Conservation (phyloP, 2,113 vertebrate species). For the Gobiocypris rarus region DNA sequence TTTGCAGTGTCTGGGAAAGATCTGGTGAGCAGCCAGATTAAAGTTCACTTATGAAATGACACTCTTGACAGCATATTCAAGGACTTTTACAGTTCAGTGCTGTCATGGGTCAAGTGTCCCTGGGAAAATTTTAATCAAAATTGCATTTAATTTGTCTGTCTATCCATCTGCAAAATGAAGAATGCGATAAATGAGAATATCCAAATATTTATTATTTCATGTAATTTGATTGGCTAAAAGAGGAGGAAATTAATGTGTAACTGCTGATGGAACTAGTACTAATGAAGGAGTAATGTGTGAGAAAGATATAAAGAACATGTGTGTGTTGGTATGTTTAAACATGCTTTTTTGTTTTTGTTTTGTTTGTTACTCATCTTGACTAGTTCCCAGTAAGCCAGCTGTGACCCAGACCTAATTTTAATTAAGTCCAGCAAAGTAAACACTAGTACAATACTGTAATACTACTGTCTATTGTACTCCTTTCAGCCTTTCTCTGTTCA, state of each 20-base stretch:
- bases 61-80: slow-evolving; percentile 56
- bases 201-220: not conserved
- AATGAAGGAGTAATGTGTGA: not conserved
- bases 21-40: slow-evolving; percentile 62
- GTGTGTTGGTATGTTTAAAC: slow-evolving; percentile 1
- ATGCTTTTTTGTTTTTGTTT: not conserved
- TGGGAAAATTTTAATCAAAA: slow-evolving; percentile 30
- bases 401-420: slow-evolving; percentile 20
- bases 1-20: slow-evolving; percentile 55
- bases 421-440: not conserved
- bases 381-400: slow-evolving; percentile 9
- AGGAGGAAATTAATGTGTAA: not conserved
- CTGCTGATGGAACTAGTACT: not conserved
- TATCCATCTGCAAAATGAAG: not conserved
- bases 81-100: slow-evolving; percentile 8
- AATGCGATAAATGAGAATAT: not conserved
- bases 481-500: not conserved
- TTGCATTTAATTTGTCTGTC: not conserved
- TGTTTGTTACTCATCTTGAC: slow-evolving; percentile 8
- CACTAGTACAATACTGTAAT: not conserved
- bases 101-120: not conserved
- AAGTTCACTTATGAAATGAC: slow-evolving; percentile 72
- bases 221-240: not conserved
- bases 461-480: not conserved
- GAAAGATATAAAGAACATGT: not conserved